Evolutionary conservation across 2,113 vertebrate species (phyloP), one percentile per base, ranked within the genome.

Genomic region (Cyanoliseus patagonus): DNA sequence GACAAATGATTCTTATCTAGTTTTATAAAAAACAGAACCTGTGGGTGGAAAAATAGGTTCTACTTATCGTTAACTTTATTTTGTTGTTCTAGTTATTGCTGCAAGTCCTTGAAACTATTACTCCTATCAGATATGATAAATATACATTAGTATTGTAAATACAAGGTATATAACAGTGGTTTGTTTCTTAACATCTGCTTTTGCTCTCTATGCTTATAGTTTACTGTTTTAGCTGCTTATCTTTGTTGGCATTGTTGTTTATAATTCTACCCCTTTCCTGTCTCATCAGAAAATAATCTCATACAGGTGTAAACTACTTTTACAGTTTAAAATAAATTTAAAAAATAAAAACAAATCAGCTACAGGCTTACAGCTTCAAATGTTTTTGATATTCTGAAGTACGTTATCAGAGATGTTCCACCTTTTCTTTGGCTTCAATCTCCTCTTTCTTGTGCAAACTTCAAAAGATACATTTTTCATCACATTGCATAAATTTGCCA

Each of bases 1-100:
- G 94, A 91, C 52, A 91, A 91, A 81, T 47, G 15, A 94, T 94
- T 94, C 20, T 67, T 91, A 78, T 51, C 61, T 72, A 88, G 39
- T 63, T 86, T 83, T 92, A 77, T 67, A 59, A 83, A 81, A 83
- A 86, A 5, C 92, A 88, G 84, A 88, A 94, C 55, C 18, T 80
- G 44, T 86, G 63, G 41, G 49, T 79, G 68, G 18, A 10, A 59
- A 63, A 20, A 2, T n/a, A 30, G 3, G 7, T 64, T 86, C 41
- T 90, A 77, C 28, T 42, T 90, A 70, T n/a, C 5, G 3, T 86
- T 80, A 92, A 83, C 10, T 9, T 90, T 46, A 92, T 86, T 85
- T 77, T 92, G 49, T 69, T 89, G 47, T 94, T 95, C 24, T 78
- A 81, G 75, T 66, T 84, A 33, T 72, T 82, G 35, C 74, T 85